Base-by-base conservation (phyloP, 2,888 invertebrate species). In the Proisotoma minuta region DNA sequence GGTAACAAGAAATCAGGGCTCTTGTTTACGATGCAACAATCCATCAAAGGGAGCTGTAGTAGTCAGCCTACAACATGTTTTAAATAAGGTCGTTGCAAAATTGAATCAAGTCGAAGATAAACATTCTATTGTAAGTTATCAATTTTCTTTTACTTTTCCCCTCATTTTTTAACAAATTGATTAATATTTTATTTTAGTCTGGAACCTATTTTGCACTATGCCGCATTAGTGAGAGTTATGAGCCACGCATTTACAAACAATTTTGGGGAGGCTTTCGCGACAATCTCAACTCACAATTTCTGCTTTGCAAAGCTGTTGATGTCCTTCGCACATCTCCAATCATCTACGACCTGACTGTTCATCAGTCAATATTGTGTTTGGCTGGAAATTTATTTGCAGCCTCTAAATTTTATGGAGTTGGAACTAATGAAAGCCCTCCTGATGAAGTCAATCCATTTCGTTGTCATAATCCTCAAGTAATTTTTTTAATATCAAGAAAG, bases 121-220 rank as follows among this genome's bases (percentile, higher is more conserved):
- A 48, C 49, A n/a, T 20, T 18, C 49, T 18, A 22, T 57, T 8
- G 57, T 57, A 49, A 28, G 28, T 10, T 10, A 10, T 48, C 10
- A 18, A 34, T 18, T 24, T 22, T 40, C 18, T 47, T 47, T 47
- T 18, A 10, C 47, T 34, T 47, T 47, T 47, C 5, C 50, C 24
- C 8, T 24, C n/a, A n/a, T n/a, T n/a, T n/a, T n/a, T n/a, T n/a
- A n/a, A n/a, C n/a, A n/a, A n/a, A n/a, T n/a, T n/a, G 8, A 15
- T 34, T 34, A 10, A 8, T 34, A 34, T 34, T 34, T 34, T 10
- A 10, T 77, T 65, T 20, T 74, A 85, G 81, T 81, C 80, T 74
- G 87, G 88, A 0, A 85, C 84, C 74, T 82, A 84, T 73, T 84
- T 88, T 77, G 83, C 89, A 0, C 78, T 93, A 1, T 83, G 83